Conservation (phyloP, 1,140 invertebrate genomes). For the Sminthurides bifidus region DNA sequence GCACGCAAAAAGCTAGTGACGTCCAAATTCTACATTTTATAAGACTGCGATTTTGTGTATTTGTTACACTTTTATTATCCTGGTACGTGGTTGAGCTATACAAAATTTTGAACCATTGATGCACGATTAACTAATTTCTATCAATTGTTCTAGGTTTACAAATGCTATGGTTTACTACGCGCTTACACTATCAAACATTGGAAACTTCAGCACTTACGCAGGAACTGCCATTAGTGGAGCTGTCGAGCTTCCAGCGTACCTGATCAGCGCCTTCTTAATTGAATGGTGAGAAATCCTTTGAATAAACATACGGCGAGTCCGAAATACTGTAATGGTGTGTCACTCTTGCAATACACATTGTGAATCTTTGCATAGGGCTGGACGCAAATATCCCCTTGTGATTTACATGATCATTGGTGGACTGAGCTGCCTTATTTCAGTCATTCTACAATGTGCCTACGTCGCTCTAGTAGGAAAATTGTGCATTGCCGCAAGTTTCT, state of each 20-base stretch:
- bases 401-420: constrained; percentile 29
- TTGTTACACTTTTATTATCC: constrained; percentile 4
- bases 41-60: too few relatives aligned
- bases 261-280: constrained; percentile 24
- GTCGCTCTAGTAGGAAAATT: constrained; percentile 39
- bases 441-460: constrained; percentile 10
- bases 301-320: neutral
- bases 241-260: constrained; percentile 29
- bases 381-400: constrained; percentile 15
- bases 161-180: constrained; percentile 29
- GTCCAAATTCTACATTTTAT: too few relatives aligned
- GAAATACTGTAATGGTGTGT: neutral
- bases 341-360: neutral
- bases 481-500: constrained; percentile 37
- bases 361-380: constrained; percentile 13
- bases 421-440: constrained; percentile 20
- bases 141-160: constrained; percentile 24
- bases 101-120: too few relatives aligned
- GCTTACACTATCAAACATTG: constrained; percentile 23
- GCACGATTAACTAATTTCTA: too few relatives aligned
- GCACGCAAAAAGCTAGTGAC: too few relatives aligned
- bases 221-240: constrained; percentile 22
- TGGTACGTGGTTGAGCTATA: too few relatives aligned
- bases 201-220: too few relatives aligned
- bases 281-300: constrained; percentile 15